A percentile compares a stretch with the other conserved stretches of the same genome.
Evolutionary conservation across 2,888 invertebrate species (phyloP).

Genomic region (Phyto melanocephala): DNA sequence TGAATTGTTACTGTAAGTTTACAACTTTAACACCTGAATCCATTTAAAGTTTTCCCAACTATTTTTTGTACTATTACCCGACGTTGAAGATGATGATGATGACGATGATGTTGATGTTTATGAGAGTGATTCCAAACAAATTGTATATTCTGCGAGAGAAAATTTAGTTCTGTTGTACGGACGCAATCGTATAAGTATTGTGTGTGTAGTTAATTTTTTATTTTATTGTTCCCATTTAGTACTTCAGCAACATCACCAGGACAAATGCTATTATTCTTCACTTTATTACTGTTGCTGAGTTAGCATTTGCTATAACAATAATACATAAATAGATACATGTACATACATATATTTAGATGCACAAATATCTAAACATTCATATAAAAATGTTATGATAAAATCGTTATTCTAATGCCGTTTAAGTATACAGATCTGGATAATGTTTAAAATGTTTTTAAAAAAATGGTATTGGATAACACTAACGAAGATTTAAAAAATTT

Average conservation of each 20-base stretch:
- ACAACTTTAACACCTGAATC: conserved; percentile 54
- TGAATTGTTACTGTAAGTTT: conserved; percentile 40
- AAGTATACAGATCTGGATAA: no score
- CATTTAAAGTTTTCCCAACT: conserved; percentile 38
- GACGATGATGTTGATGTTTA: neutral
- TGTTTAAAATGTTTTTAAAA: no score
- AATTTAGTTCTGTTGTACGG: neutral
- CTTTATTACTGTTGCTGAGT: neutral
- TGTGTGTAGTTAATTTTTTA: neutral
- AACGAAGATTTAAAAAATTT: no score
- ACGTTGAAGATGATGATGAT: neutral
- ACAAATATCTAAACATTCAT: neutral
- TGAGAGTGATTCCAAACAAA: neutral
- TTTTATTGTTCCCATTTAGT: neutral
- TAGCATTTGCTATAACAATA: neutral
- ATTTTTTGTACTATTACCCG: conserved; percentile 28
- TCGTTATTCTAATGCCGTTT: no score
- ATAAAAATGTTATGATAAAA: no score
- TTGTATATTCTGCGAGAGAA: neutral
- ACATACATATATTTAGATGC: neutral
- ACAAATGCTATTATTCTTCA: neutral
- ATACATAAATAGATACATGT: neutral
- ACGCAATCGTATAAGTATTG: no score
- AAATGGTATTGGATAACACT: no score
- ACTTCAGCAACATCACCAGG: neutral